phyloP scores from a whole-genome alignment of 2,888 invertebrate species.

The Athalia rosae region DNA sequence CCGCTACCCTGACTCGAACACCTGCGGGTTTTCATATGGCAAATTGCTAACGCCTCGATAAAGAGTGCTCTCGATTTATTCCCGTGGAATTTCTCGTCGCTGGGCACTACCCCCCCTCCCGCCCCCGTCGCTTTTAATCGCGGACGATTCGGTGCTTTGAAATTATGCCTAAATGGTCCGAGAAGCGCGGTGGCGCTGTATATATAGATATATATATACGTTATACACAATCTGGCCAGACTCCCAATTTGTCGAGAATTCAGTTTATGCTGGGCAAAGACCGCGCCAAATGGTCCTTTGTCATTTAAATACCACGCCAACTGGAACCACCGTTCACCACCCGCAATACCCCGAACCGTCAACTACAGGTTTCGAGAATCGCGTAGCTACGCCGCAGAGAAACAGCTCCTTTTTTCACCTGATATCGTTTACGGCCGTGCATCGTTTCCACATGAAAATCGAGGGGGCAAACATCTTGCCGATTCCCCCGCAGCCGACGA shows the following conservation, averaged over 20 bases:
- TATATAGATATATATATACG: too few relatives aligned
- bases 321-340: background rate
- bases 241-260: slow-evolving; percentile 65
- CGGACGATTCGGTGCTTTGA: background rate
- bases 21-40: too few relatives aligned
- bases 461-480: too few relatives aligned
- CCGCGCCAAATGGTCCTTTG: slow-evolving; percentile 14
- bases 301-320: slow-evolving; percentile 13
- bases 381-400: too few relatives aligned
- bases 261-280: slow-evolving; percentile 58
- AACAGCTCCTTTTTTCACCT: too few relatives aligned
- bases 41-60: too few relatives aligned
- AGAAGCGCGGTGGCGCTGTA: background rate
- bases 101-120: background rate
- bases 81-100: too few relatives aligned
- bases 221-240: background rate
- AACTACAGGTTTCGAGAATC: too few relatives aligned
- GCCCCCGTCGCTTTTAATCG: background rate
- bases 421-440: too few relatives aligned
- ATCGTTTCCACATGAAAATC: too few relatives aligned
- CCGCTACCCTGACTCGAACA: too few relatives aligned
- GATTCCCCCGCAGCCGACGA: background rate
- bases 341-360: background rate
- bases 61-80: too few relatives aligned
- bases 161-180: background rate